Conservation (phyloP, 2,888 invertebrate species). For the Deilephila porcellus region DNA sequence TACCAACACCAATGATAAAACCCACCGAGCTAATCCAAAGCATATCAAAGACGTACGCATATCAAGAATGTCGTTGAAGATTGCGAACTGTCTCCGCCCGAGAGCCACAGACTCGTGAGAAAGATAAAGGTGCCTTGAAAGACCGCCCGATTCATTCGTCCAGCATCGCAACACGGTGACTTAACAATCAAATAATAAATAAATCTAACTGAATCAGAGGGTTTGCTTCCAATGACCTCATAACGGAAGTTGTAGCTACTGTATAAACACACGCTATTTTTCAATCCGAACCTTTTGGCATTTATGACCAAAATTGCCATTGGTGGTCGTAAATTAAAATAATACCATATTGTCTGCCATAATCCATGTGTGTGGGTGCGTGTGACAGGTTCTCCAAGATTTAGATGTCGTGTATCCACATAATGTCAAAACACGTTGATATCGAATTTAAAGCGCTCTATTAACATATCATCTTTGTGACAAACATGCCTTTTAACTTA, state of each 20-base stretch:
- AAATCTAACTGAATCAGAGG: slow-evolving; percentile 51
- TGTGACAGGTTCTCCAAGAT: slow-evolving; percentile 57
- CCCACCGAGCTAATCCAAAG: background rate
- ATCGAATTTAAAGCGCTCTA: slow-evolving; percentile 48
- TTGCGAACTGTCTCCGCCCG: background rate
- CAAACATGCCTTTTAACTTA: slow-evolving; percentile 29
- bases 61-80: slow-evolving; percentile 2
- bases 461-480: slow-evolving; percentile 45
- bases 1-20: background rate
- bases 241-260: slow-evolving; percentile 50
- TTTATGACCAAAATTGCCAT: slow-evolving; percentile 39
- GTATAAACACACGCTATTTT: slow-evolving; percentile 51
- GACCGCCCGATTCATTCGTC: slow-evolving; percentile 33
- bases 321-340: slow-evolving; percentile 52
- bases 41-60: background rate
- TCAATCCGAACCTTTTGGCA: slow-evolving; percentile 46
- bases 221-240: slow-evolving; percentile 52
- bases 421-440: slow-evolving; percentile 61
- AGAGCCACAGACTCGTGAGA: slow-evolving; percentile 28
- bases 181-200: slow-evolving; percentile 49
- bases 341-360: slow-evolving; percentile 49
- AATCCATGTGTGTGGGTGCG: slow-evolving; percentile 53
- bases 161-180: slow-evolving; percentile 47
- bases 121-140: slow-evolving; percentile 24
- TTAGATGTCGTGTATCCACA: slow-evolving; percentile 58